phyloP scores from a whole-genome alignment of 2,113 vertebrate species.

The Hippocampus mohnikei region DNA sequence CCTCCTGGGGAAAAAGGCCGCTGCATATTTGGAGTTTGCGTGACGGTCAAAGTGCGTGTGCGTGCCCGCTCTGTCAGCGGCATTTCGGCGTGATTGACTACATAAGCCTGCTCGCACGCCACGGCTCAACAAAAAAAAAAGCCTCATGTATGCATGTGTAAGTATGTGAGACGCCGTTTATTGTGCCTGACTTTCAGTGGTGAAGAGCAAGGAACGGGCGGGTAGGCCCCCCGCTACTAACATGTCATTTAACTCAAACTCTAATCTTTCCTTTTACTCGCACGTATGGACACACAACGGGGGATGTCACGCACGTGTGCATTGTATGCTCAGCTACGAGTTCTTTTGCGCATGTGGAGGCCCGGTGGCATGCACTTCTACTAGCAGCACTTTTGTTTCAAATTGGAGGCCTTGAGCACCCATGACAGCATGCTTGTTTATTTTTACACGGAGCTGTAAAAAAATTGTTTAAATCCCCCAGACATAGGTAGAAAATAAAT shows the following conservation, averaged over 20 bases:
- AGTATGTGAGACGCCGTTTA: slow-evolving; percentile 34
- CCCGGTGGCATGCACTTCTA: slow-evolving; percentile 51
- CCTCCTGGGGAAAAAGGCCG: slow-evolving; percentile 20
- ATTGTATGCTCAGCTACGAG: slow-evolving; percentile 52
- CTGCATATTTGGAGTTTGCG: slow-evolving; percentile 18
- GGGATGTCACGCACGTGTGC: not conserved
- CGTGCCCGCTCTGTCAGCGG: slow-evolving; percentile 36
- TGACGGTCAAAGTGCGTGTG: slow-evolving; percentile 15
- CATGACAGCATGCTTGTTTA: slow-evolving; percentile 62
- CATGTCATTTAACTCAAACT: slow-evolving; percentile 13
- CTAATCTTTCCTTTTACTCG: slow-evolving; percentile 29
- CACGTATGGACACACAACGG: not conserved
- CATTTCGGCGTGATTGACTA: slow-evolving; percentile 37
- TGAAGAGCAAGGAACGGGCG: slow-evolving; percentile 24
- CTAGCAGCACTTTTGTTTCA: slow-evolving; percentile 64
- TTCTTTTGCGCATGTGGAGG: slow-evolving; percentile 59
- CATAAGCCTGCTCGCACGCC: slow-evolving; percentile 49
- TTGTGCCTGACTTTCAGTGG: slow-evolving; percentile 18
- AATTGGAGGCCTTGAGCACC: slow-evolving; percentile 56
- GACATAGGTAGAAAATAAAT: slow-evolving; percentile 11
- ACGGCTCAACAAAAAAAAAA: slow-evolving; percentile 28
- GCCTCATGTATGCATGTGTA: slow-evolving; percentile 9
- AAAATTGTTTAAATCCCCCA: not conserved
- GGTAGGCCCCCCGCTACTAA: slow-evolving; percentile 40
- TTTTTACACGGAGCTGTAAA: slow-evolving; percentile 60